A percentile compares a stretch with the other conserved stretches of the same genome.
phyloP scores from a whole-genome alignment of 2,797 vertebrate genomes.

The Cynopterus sphinx region DNA sequence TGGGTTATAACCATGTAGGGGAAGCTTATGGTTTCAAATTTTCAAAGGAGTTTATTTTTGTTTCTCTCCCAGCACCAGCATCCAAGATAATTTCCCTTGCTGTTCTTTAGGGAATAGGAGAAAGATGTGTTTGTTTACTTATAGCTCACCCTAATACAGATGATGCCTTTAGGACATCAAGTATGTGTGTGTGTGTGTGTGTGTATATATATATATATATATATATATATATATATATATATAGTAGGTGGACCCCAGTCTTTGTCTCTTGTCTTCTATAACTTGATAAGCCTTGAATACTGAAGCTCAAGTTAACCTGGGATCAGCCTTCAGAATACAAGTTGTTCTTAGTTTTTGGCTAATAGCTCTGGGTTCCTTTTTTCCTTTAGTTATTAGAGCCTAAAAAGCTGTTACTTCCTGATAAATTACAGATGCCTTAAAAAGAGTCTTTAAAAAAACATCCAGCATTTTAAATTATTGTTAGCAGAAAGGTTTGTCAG shows the following conservation, averaged over 20 bases:
- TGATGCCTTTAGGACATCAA: background rate
- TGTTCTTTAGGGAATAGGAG: background rate
- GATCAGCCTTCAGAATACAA: background rate
- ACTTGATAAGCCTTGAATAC: background rate
- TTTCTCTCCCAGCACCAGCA: background rate
- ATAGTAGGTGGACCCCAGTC: background rate
- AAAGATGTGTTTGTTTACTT: background rate
- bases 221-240: background rate
- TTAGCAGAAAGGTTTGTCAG: background rate
- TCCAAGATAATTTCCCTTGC: background rate
- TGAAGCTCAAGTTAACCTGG: background rate
- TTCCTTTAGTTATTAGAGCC: background rate
- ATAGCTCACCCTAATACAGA: background rate
- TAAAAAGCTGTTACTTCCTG: background rate
- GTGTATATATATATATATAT: background rate
- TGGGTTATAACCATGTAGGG: background rate
- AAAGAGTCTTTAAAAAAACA: background rate
- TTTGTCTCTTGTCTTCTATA: background rate
- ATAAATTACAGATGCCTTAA: background rate
- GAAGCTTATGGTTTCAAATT: constrained; percentile 13
- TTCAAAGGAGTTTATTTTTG: background rate
- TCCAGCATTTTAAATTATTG: background rate
- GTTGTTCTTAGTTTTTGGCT: background rate
- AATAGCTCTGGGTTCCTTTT: background rate
- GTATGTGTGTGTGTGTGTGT: background rate